Conservation (phyloP, 2,113 vertebrate species). For the Vimba vimba region DNA sequence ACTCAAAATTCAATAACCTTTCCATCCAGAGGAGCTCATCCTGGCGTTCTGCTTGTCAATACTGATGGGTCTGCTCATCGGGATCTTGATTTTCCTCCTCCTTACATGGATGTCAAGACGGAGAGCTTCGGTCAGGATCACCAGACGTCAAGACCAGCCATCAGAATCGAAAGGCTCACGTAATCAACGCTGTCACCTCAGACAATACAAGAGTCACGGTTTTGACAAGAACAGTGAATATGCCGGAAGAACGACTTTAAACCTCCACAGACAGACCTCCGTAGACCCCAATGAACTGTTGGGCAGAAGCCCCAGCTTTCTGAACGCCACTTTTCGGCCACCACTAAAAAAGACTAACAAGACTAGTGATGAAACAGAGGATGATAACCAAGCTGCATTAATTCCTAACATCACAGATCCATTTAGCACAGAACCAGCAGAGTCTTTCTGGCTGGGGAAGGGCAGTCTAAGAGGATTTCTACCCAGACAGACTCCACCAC, state of each 20-base stretch:
- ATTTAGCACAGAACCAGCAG: constrained; percentile 59
- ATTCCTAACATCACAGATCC: constrained; percentile 73
- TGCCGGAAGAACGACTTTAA: constrained; percentile 78
- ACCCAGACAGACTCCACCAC: constrained; percentile 83
- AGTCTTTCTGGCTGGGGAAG: constrained; percentile 88
- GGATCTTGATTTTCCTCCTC: constrained; percentile 85
- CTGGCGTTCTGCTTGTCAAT: constrained; percentile 91
- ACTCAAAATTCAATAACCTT: constrained; percentile 34
- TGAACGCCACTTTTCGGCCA: constrained; percentile 90
- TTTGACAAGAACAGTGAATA: constrained; percentile 82
- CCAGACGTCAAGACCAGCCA: constrained; percentile 73
- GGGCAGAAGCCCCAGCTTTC: constrained; percentile 84
- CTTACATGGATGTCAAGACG: constrained; percentile 86
- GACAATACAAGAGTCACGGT: constrained; percentile 87
- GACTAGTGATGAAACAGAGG: constrained; percentile 77
- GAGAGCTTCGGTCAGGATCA: constrained; percentile 87
- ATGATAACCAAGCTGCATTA: constrained; percentile 78
- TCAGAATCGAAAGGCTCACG: constrained; percentile 65
- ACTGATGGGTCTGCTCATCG: constrained; percentile 87
- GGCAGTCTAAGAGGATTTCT: constrained; percentile 83
- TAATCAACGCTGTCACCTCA: constrained; percentile 71
- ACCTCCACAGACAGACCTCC: constrained; percentile 88
- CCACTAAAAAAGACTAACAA: constrained; percentile 78
- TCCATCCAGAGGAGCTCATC: constrained; percentile 82
- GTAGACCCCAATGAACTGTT: constrained; percentile 87